Conservation (phyloP, 92 coral and sea anemone genomes). For the Porites lobata region DNA sequence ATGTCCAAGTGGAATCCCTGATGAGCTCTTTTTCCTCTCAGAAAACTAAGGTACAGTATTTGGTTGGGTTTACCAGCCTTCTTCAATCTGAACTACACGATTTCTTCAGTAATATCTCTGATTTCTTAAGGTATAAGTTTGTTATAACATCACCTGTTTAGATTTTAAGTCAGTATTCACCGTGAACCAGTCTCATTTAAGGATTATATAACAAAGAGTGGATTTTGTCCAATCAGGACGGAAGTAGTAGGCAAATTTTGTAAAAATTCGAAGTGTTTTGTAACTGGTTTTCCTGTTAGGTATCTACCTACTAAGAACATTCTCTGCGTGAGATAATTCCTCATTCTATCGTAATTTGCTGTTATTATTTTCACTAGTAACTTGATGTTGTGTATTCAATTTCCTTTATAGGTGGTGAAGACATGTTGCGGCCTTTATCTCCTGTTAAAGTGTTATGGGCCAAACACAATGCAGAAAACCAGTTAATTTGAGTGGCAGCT, state of each 20-base stretch:
- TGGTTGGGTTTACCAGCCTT: background rate
- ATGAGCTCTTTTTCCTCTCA: conserved; percentile 30
- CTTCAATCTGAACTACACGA: background rate
- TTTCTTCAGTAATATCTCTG: background rate
- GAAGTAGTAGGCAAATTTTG: background rate
- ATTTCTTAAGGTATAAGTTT: background rate
- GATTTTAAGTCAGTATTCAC: too few species aligned
- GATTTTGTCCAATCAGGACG: too few species aligned
- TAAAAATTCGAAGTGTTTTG: too few species aligned
- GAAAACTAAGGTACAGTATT: background rate
- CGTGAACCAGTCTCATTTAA: too few species aligned
- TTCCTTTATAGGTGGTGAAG: too few species aligned
- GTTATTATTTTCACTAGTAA: too few species aligned
- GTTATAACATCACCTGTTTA: too few species aligned
- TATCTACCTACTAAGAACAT: background rate
- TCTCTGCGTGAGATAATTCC: background rate
- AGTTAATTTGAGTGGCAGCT: too few species aligned
- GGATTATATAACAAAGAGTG: too few species aligned
- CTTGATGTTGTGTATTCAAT: too few species aligned
- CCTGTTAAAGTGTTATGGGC: conserved; percentile 11
- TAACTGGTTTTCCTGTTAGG: too few species aligned
- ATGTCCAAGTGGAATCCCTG: background rate
- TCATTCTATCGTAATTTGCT: background rate
- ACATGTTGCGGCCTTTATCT: background rate
- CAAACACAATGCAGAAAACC: background rate